phyloP scores from a whole-genome alignment of 2,888 invertebrate genomes.

The Metallyticus violacea region DNA sequence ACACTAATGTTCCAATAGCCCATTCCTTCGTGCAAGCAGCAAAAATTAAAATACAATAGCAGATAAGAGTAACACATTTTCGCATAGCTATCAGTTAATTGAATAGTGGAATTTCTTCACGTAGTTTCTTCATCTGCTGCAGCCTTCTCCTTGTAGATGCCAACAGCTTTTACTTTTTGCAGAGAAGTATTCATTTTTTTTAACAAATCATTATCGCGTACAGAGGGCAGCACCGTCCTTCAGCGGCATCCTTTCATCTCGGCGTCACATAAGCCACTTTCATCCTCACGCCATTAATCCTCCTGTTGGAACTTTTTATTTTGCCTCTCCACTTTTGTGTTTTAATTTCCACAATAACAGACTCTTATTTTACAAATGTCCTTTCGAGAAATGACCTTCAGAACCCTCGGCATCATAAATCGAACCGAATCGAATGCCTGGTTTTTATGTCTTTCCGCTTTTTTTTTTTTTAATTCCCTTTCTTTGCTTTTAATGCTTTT shows the following conservation, averaged over 20 bases:
- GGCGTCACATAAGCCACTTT: not conserved
- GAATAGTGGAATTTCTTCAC: no score
- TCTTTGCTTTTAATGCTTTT: not conserved
- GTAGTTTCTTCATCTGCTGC: not conserved
- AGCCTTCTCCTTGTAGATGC: not conserved
- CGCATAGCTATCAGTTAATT: no score
- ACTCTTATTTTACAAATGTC: slow-evolving; percentile 4
- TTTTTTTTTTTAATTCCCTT: not conserved
- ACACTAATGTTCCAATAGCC: no score
- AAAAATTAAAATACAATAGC: no score
- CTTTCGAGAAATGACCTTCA: slow-evolving; percentile 1
- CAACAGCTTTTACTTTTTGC: not conserved
- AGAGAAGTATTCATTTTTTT: not conserved
- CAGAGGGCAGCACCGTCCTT: not conserved
- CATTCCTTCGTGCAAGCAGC: no score
- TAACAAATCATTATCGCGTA: not conserved
- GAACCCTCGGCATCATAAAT: slow-evolving; percentile 1
- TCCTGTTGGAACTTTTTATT: not conserved
- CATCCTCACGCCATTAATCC: not conserved
- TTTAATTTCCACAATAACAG: slow-evolving; percentile 1
- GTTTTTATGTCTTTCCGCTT: not conserved
- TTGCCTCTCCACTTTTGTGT: not conserved
- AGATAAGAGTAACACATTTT: no score
- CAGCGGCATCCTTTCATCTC: not conserved
- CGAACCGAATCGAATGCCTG: slow-evolving; percentile 12